Base-by-base conservation (phyloP, 2,797 vertebrate species). In the Lindbergichthys nudifrons region DNA sequence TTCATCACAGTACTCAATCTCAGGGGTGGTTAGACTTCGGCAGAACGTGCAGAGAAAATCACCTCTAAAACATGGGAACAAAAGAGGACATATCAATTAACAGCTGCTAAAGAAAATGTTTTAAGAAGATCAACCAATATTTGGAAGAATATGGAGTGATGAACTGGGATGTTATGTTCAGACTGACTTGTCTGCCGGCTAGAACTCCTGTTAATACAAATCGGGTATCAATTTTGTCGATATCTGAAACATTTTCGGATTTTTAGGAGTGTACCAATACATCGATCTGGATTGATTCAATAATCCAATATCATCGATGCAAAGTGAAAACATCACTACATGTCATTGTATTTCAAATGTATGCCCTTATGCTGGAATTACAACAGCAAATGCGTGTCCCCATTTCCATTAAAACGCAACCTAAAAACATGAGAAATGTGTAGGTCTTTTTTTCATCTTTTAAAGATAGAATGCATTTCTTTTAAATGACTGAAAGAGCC, bases 1-100 rank as follows among this genome's bases (percentile, higher is more conserved):
- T 83, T 99, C 97, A 75, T 97, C 97, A 89, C 97, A 97, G 83
- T 99, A 99, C 83, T 97, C 96, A n/a, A 99, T 96, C 91, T 99
- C 97, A 19, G 98, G 98, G 56, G 87, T 96, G 65, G 90, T 92
- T 70, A 98, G 88, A 89, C 95, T 98, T 92, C 98, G 96, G 87
- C 98, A 99, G 93, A 98, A 99, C 0, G 98, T 98, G 88, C 98
- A 99, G 90, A 99, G 97, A 94, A 98, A 99, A 75, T 99, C 98
- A 59, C 98, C 98, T 90, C 98, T 99, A 79, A 65, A 60, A 68
- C 1, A 47, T 23, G 26, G 30, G 46, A 1, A 30, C 45, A 45
- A 41, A 58, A 3, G 10, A 62, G 41, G 46, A 67, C 23, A 66
- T 36, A 2, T 7, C 19, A 43, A 41, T 16, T 10, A 63, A 53